These are phyloP conservation scores for Drosophila bipectinata DNA, from an alignment of 1,140 invertebrate species.

Conservation along the genomic window DNA sequence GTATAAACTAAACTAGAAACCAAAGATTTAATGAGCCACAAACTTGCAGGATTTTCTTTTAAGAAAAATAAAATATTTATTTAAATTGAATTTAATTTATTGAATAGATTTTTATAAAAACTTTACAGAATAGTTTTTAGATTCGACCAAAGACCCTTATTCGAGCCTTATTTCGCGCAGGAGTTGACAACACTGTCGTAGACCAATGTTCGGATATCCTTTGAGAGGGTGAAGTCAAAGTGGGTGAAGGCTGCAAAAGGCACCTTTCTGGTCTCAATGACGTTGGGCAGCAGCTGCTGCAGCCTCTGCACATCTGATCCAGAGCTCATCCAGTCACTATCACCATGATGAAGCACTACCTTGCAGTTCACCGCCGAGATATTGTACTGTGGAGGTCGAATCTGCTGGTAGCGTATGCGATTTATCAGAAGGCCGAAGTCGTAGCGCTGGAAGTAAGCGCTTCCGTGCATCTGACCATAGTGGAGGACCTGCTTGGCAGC, in stretches of 20 bases:
- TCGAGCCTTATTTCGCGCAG: not conserved
- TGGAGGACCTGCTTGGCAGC: constrained; percentile 43
- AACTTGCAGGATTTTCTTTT: no score
- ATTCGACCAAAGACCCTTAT: not conserved
- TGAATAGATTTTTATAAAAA: no score
- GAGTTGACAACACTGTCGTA: constrained; percentile 19
- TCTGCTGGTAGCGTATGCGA: not conserved
- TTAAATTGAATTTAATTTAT: no score
- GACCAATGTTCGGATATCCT: constrained; percentile 18
- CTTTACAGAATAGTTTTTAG: not conserved
- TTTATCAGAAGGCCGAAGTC: constrained; percentile 22
- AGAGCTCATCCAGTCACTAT: constrained; percentile 37
- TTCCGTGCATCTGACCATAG: constrained; percentile 34
- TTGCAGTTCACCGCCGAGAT: constrained; percentile 16
- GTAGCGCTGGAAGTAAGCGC: constrained; percentile 16
- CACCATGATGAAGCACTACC: constrained; percentile 26
- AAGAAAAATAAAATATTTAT: no score
- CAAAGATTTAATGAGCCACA: no score
- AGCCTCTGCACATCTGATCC: constrained; percentile 4
- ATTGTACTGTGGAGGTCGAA: constrained; percentile 28
- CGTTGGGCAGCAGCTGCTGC: constrained; percentile 24
- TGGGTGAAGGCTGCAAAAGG: constrained; percentile 15
- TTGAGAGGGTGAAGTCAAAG: constrained; percentile 43
- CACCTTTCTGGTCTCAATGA: constrained; percentile 19
- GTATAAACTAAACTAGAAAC: no score